Evolutionary conservation across 2,797 vertebrate species (phyloP), one percentile per base, ranked within the genome.

Genomic region (Rhynchonycteris naso): DNA sequence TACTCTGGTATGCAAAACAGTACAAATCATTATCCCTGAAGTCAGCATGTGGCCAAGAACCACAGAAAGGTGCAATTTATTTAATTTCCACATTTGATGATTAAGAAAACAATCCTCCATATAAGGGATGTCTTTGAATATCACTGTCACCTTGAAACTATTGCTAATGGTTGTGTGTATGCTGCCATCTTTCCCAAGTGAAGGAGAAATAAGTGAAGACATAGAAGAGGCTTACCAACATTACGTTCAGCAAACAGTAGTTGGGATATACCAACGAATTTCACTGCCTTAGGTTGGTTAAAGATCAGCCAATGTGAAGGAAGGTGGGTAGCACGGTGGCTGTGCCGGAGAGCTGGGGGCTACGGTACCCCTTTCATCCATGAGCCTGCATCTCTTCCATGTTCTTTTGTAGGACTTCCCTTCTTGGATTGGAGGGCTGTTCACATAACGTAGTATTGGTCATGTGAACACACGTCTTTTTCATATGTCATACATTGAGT

Each of bases 61-160:
- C 58, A 66, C 38, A 59, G 69, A 78, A 81, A 86, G 63, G 38
- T 47, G n/a, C 14, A 58, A 12, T 71, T 38, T 81, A 50, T 80
- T 91, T 84, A 71, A 80, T 88, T 79, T 83, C 69, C 43, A 63
- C 47, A 92, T 91, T 71, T 91, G 30, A 54, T 81, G 69, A 81
- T 22, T 72, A 43, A 61, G 74, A 56, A 83, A 85, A 68, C 71
- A 94, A 83, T 90, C 86, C 30, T 69, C 2, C 33, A 2, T 80
- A 35, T 63, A 83, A 79, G 58, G 16, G 18, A 26, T 81, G 16
- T 79, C 58, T 14, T 83, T 28, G n/a, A 75, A 52, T 74, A 61
- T 68, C 61, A 19, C 54, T 81, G 88, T 93, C 80, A 74, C 92
- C 75, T 68, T 78, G n/a, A 92, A 69, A 54, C 30, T 68, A 15